phyloP scores from a whole-genome alignment of 2,113 vertebrate species.

The Oncorhynchus tshawytscha region DNA sequence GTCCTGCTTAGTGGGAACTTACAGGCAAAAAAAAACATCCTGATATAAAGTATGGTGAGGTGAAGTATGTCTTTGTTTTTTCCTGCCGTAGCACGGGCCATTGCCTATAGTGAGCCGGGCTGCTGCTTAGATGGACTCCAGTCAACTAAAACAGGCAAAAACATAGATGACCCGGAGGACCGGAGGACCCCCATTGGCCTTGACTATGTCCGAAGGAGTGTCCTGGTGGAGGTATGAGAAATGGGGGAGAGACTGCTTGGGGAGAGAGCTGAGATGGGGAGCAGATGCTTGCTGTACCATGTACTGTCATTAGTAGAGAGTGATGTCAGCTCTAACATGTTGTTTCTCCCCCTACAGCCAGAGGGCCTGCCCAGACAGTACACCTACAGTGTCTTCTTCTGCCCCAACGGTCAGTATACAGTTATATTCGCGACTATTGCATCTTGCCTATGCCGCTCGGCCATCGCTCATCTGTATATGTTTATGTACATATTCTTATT shows the following conservation, averaged over 20 bases:
- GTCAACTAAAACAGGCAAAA: slow-evolving; percentile 65
- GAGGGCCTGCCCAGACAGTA: slow-evolving; percentile 87
- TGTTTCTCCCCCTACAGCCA: slow-evolving; percentile 71
- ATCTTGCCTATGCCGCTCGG: background rate
- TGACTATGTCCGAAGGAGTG: slow-evolving; percentile 81
- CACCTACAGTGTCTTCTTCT: slow-evolving; percentile 94
- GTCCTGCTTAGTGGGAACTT: background rate
- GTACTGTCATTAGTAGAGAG: background rate
- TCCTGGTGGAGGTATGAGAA: slow-evolving; percentile 81
- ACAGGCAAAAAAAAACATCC: background rate
- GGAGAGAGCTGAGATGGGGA: background rate
- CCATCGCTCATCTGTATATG: no score
- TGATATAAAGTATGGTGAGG: background rate
- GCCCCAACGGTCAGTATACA: slow-evolving; percentile 82
- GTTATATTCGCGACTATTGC: background rate
- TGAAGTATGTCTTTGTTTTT: slow-evolving; percentile 21
- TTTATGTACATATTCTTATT: no score
- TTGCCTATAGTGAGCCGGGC: slow-evolving; percentile 79
- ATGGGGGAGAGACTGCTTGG: background rate
- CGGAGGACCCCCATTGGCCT: slow-evolving; percentile 68
- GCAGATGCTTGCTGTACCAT: background rate
- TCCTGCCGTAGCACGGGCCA: slow-evolving; percentile 78
- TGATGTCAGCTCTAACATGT: background rate
- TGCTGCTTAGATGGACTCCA: slow-evolving; percentile 80
- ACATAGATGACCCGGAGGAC: slow-evolving; percentile 71